A percentile compares a stretch with the other conserved stretches of the same genome.
phyloP scores from a whole-genome alignment of 2,797 vertebrate genomes.

The Sylvilagus floridanus region DNA sequence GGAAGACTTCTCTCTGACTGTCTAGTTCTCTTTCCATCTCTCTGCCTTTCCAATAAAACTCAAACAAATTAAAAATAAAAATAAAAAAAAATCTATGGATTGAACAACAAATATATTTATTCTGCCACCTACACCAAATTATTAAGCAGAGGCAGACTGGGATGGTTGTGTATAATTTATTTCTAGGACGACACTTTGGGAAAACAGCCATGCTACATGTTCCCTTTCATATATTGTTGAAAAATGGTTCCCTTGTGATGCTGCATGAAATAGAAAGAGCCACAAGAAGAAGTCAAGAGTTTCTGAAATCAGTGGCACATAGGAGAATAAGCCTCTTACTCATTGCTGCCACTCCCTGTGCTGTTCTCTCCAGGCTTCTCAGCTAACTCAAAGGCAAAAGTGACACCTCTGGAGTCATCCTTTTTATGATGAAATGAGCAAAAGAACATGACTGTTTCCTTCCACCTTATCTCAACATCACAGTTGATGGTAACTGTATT shows the following conservation, averaged over 20 bases:
- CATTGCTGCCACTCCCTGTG: neutral
- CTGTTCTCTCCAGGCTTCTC: neutral
- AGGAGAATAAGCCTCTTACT: neutral
- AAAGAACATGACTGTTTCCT: neutral
- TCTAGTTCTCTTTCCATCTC: too few relatives aligned
- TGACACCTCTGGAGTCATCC: too few relatives aligned
- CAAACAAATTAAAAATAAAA: too few relatives aligned
- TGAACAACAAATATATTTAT: neutral
- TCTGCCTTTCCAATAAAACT: too few relatives aligned
- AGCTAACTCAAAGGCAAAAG: neutral
- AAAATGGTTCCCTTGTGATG: fast-evolving
- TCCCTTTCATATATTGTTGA: neutral
- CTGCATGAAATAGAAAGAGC: neutral
- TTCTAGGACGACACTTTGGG: neutral
- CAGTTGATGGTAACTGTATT: neutral
- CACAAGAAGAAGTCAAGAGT: neutral
- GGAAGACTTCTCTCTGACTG: too few relatives aligned
- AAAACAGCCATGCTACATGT: fast-evolving
- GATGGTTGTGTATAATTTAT: neutral
- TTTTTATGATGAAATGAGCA: too few relatives aligned
- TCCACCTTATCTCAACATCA: neutral
- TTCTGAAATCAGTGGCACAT: neutral
- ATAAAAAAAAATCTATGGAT: neutral
- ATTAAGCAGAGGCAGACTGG: neutral
- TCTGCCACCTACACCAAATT: neutral